Evolutionary conservation across 2,113 vertebrate species (phyloP).

Genomic region (Thermophis baileyi): DNA sequence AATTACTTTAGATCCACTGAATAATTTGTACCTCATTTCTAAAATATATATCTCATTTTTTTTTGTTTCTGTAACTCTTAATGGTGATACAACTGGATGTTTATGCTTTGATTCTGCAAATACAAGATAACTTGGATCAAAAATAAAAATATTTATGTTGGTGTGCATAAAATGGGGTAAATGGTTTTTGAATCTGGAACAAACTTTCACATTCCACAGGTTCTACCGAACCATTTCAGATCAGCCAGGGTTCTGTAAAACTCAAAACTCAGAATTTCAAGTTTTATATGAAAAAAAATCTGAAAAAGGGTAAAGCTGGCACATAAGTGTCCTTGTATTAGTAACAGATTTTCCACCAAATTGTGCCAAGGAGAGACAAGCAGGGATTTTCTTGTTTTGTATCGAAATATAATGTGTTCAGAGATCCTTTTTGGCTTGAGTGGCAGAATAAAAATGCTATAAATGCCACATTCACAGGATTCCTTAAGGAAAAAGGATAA

Average conservation of each 20-base stretch:
- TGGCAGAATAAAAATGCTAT: not conserved
- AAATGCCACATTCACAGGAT: not conserved
- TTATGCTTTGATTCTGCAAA: not conserved
- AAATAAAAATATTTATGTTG: not conserved
- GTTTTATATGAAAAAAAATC: not conserved
- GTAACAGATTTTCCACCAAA: not conserved
- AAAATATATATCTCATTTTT: not conserved
- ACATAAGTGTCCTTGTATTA: not conserved
- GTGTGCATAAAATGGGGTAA: not conserved
- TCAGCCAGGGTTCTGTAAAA: not conserved
- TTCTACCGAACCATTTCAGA: not conserved
- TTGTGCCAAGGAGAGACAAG: not conserved
- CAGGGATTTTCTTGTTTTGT: not conserved
- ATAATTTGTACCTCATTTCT: not conserved
- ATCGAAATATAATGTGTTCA: not conserved
- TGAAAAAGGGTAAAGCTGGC: not conserved
- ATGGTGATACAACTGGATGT: not conserved
- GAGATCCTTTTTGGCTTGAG: not conserved
- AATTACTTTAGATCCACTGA: not conserved
- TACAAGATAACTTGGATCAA: not conserved
- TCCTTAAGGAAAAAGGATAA: not conserved
- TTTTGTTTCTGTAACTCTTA: not conserved
- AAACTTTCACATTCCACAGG: not conserved
- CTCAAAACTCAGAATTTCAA: not conserved
- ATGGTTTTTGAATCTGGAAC: not conserved